phyloP scores from a whole-genome alignment of 2,113 vertebrate genomes.

The Hylia prasina region DNA sequence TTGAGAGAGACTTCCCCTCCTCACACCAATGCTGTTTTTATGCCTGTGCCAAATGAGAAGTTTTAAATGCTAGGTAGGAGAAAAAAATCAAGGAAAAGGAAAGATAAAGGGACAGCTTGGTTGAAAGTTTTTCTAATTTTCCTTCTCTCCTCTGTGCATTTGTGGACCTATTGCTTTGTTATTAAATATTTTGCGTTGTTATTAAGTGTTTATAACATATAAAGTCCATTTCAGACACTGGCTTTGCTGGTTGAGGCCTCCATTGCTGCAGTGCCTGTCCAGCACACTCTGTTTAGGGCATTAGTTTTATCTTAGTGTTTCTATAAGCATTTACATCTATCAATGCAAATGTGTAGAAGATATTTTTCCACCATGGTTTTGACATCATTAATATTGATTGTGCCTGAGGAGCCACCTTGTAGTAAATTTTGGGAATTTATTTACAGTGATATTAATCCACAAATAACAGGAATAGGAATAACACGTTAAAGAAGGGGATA shows the following conservation, averaged over 20 bases:
- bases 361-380: not conserved
- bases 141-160: not conserved
- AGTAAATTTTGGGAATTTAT: not conserved
- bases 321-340: not conserved
- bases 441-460: not conserved
- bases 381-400: not conserved
- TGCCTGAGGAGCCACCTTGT: not conserved
- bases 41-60: not conserved
- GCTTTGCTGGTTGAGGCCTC: not conserved
- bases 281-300: not conserved
- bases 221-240: not conserved
- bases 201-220: not conserved
- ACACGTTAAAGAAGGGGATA: not conserved
- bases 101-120: not conserved
- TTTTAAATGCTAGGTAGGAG: not conserved
- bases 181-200: conserved; percentile 12
- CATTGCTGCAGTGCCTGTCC: not conserved
- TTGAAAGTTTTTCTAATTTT: not conserved
- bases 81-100: not conserved
- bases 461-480: not conserved
- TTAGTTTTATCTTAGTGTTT: not conserved
- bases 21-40: not conserved
- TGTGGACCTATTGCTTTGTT: conserved; percentile 10
- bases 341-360: not conserved
- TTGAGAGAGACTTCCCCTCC: not conserved